Evolutionary conservation across 2,113 vertebrate genomes (phyloP).

Genomic region (Madoqua kirkii): DNA sequence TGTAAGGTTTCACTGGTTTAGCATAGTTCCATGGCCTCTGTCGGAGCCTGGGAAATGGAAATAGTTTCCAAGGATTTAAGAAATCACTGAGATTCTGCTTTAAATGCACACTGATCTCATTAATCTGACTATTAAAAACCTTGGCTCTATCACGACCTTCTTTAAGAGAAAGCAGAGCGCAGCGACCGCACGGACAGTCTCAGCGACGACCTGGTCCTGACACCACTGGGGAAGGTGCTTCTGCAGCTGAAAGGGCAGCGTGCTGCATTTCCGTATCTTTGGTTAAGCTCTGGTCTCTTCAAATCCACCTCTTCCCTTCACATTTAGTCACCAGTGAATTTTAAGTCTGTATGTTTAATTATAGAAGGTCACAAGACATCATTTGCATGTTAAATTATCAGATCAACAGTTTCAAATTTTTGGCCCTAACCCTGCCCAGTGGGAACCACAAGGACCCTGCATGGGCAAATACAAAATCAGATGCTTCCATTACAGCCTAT

Average conservation of each 20-base stretch:
- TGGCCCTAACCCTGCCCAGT: neutral
- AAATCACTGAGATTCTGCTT: neutral
- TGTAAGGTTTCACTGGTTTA: neutral
- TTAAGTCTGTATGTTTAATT: neutral
- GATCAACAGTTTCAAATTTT: neutral
- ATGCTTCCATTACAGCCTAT: neutral
- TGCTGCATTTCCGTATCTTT: constrained; percentile 47
- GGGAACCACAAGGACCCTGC: neutral
- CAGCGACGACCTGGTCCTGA: rapidly evolving
- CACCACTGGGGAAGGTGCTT: neutral
- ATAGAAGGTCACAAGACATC: neutral
- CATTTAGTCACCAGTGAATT: neutral
- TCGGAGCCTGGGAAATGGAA: neutral
- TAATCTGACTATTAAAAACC: neutral
- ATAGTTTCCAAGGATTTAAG: neutral
- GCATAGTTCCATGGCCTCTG: constrained; percentile 9
- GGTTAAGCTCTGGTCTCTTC: constrained; percentile 53
- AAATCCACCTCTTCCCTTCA: neutral
- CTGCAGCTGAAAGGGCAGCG: neutral
- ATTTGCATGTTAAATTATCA: neutral
- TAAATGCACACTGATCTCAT: neutral
- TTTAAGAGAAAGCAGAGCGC: neutral
- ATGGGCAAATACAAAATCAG: neutral
- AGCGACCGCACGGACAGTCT: rapidly evolving
- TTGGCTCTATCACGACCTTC: neutral